These are phyloP conservation scores for Buceros bicornis DNA, from an alignment of 2,797 vertebrate genomes.

Conservation along the genomic window DNA sequence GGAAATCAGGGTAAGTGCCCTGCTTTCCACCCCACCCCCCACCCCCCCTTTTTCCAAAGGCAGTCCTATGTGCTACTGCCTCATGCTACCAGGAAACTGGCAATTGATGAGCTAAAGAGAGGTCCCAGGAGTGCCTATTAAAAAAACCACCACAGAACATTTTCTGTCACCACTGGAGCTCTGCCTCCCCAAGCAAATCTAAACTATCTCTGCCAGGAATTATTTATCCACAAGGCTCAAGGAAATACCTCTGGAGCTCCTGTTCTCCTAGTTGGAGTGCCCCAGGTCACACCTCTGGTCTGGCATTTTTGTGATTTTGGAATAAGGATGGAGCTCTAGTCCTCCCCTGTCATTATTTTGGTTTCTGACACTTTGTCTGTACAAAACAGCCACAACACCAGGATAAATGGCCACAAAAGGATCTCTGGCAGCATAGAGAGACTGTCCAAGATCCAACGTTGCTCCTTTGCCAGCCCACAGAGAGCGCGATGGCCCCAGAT, in stretches of 20 bases:
- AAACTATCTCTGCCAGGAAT: not conserved
- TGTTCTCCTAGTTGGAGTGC: not conserved
- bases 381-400: not conserved
- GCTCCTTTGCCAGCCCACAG: not conserved
- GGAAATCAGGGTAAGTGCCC: not conserved
- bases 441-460: not conserved
- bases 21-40: not conserved
- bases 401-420: not conserved
- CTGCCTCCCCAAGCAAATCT: not conserved
- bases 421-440: not conserved
- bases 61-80: not conserved
- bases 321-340: not conserved
- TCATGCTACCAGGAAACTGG: not conserved
- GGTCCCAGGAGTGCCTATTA: not conserved
- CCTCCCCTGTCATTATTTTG: not conserved
- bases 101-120: not conserved
- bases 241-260: not conserved
- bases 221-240: not conserved
- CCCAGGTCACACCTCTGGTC: fast-evolving
- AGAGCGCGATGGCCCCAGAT: not conserved
- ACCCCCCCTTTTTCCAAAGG: not conserved
- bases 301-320: not conserved
- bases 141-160: not conserved
- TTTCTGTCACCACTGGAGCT: not conserved
- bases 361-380: not conserved